Evolutionary conservation across 2,113 vertebrate species (phyloP).

Genomic region (Podilymbus podiceps): DNA sequence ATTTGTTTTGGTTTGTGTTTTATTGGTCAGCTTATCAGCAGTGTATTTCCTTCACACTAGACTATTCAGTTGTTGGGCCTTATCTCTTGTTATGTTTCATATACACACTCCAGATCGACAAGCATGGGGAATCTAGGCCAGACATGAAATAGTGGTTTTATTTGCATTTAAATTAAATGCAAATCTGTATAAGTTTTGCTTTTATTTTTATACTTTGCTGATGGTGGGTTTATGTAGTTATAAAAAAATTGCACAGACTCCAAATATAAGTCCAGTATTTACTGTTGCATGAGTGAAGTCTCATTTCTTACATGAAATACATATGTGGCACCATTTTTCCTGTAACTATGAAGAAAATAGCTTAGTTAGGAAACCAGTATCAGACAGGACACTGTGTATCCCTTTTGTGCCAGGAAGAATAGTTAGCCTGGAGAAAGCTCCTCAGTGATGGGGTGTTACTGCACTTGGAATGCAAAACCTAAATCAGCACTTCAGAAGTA

Average conservation of each 20-base stretch:
- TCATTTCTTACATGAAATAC: neutral
- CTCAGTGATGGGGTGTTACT: accelerated
- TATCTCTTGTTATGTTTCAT: neutral
- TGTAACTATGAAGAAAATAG: neutral
- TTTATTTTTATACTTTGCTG: neutral
- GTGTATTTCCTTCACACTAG: neutral
- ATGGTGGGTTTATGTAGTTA: neutral
- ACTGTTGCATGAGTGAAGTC: neutral
- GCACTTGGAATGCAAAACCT: neutral
- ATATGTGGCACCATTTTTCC: neutral
- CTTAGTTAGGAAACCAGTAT: neutral
- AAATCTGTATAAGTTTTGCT: neutral
- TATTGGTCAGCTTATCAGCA: neutral
- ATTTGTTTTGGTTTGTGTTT: neutral
- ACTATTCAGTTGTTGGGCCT: neutral
- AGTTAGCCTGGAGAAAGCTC: neutral
- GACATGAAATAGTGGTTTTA: neutral
- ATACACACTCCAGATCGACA: neutral
- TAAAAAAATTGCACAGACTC: neutral
- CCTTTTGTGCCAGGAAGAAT: neutral
- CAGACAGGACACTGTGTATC: neutral
- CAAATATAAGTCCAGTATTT: neutral
- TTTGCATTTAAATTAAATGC: neutral
- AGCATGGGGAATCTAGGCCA: neutral
- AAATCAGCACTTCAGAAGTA: neutral